phyloP scores from a whole-genome alignment of 64 coral and sea anemone species.

The Acropora tenuis region DNA sequence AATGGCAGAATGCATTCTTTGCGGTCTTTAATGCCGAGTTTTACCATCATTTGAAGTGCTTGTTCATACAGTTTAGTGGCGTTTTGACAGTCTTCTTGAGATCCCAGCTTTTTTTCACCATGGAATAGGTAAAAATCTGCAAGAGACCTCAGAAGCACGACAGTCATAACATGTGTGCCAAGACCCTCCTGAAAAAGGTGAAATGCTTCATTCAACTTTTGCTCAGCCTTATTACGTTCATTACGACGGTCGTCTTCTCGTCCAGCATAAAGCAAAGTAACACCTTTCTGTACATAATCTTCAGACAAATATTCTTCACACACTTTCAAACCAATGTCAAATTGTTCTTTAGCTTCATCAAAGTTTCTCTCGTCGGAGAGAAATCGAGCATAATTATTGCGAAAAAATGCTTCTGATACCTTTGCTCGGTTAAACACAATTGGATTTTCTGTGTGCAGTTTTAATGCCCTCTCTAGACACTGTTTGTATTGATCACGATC shows the following conservation, averaged over 20 bases:
- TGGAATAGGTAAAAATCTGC: slow-evolving; percentile 35
- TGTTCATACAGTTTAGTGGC: background rate
- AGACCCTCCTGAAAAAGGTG: background rate
- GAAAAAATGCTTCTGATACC: slow-evolving; percentile 22
- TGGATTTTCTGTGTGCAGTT: background rate
- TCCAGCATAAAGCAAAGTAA: slow-evolving; percentile 9
- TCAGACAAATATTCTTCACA: background rate
- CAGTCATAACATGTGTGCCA: slow-evolving; percentile 46
- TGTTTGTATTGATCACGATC: slow-evolving; percentile 26
- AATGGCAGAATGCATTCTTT: slow-evolving; percentile 24
- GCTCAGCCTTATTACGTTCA: slow-evolving; percentile 16
- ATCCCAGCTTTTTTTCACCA: background rate
- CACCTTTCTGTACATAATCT: background rate
- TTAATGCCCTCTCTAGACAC: background rate
- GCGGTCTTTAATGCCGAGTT: background rate
- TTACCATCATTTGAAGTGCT: slow-evolving; percentile 27
- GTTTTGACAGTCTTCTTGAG: background rate
- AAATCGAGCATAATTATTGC: slow-evolving; percentile 38
- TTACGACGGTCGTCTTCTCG: background rate
- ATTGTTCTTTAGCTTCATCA: background rate
- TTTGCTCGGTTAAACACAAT: background rate
- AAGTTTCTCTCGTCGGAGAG: background rate
- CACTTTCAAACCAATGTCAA: background rate
- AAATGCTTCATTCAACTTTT: slow-evolving; percentile 25
- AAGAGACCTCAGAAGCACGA: background rate